These are phyloP conservation scores for Takifugu flavidus DNA, from an alignment of 2,113 vertebrate genomes.

Conservation along the genomic window DNA sequence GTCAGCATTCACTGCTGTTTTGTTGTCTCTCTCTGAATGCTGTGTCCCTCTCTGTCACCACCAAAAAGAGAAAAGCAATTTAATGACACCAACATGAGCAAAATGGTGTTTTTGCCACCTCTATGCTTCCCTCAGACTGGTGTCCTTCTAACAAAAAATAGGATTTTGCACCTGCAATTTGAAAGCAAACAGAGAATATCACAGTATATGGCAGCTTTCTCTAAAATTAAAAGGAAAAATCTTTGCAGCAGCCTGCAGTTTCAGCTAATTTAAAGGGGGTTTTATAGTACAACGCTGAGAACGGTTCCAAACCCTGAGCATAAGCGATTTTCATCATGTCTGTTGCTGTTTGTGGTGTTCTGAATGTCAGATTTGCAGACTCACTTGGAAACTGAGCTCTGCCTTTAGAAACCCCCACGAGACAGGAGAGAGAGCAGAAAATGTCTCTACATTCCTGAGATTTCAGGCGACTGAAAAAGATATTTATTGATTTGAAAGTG, in stretches of 20 bases:
- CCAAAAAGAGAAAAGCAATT: constrained; percentile 30
- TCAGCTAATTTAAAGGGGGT: constrained; percentile 19
- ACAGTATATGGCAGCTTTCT: constrained; percentile 13
- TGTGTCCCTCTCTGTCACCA: constrained; percentile 43
- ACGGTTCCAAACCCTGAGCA: constrained; percentile 22
- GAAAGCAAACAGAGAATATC: constrained; percentile 10
- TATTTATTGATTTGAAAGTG: constrained; percentile 32
- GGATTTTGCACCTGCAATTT: constrained; percentile 26
- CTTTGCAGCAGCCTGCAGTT: background rate
- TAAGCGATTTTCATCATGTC: constrained; percentile 44
- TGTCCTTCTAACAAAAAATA: constrained; percentile 36
- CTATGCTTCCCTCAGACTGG: constrained; percentile 14
- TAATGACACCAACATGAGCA: constrained; percentile 44
- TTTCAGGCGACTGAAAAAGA: constrained; percentile 44
- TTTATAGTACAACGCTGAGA: background rate
- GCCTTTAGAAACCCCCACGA: constrained; percentile 28
- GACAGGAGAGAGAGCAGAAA: constrained; percentile 36
- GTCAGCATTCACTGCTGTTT: too few relatives aligned
- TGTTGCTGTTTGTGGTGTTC: constrained; percentile 16
- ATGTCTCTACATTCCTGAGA: constrained; percentile 31
- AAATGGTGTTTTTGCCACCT: constrained; percentile 17
- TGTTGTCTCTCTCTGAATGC: constrained; percentile 24
- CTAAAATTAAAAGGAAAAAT: constrained; percentile 10
- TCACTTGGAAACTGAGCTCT: constrained; percentile 39
- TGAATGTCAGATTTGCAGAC: constrained; percentile 48